Conservation (phyloP, 2,113 vertebrate genomes). For the Tapirus terrestris region DNA sequence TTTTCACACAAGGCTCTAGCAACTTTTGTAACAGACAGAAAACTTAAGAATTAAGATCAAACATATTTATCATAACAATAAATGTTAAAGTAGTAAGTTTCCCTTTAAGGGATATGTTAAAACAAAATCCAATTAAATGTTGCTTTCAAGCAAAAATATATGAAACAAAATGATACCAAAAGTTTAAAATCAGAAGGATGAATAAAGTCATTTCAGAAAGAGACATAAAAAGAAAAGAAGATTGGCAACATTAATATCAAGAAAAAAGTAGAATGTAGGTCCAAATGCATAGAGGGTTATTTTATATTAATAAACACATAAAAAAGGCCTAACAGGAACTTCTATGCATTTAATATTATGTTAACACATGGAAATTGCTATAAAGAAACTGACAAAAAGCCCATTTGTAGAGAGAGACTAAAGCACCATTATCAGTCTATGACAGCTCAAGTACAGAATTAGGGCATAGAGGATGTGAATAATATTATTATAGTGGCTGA, state of each 20-base stretch:
- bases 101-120: neutral
- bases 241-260: neutral
- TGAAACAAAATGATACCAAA: neutral
- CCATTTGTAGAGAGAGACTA: conserved; percentile 10
- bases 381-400: conserved; percentile 23
- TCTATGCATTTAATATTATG: neutral
- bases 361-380: conserved; percentile 2
- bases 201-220: conserved; percentile 17
- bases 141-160: neutral
- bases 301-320: conserved; percentile 34
- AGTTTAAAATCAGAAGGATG: conserved; percentile 24
- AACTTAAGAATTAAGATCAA: conserved; percentile 7
- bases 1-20: neutral
- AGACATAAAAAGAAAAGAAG: neutral
- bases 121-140: conserved; percentile 4
- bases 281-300: neutral
- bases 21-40: neutral
- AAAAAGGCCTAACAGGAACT: neutral
- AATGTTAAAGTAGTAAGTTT: neutral
- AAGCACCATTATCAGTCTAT: neutral
- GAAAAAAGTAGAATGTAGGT: neutral
- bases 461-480: neutral
- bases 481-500: neutral
- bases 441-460: neutral
- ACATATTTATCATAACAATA: neutral